phyloP scores from a whole-genome alignment of 2,888 invertebrate species.

The Noctua janthe region DNA sequence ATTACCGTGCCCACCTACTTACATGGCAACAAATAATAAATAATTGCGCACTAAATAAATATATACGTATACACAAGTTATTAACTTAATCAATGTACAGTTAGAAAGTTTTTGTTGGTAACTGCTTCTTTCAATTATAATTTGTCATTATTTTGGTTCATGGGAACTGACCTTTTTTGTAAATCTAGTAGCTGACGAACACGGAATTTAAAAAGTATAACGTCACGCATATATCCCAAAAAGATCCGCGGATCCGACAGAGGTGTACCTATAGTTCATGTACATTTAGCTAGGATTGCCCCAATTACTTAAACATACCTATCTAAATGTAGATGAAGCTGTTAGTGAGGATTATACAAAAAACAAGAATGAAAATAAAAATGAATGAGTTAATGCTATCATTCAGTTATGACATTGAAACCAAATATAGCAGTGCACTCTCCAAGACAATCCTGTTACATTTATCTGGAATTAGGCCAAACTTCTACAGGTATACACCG shows the following conservation, averaged over 20 bases:
- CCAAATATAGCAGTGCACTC: not conserved
- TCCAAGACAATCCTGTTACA: not conserved
- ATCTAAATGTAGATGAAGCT: too few species aligned
- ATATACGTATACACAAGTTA: constrained; percentile 63
- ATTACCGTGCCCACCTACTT: constrained; percentile 76
- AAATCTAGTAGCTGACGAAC: not conserved
- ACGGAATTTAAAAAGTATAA: not conserved
- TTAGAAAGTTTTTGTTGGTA: constrained; percentile 51
- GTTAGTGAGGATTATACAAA: not conserved
- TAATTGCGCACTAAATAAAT: constrained; percentile 76
- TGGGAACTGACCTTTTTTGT: constrained; percentile 43
- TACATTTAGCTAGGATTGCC: too few species aligned
- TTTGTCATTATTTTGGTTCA: constrained; percentile 39
- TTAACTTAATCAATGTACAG: constrained; percentile 62
- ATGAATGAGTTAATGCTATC: not conserved
- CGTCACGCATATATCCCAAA: not conserved
- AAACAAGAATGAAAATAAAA: not conserved
- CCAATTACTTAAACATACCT: too few species aligned
- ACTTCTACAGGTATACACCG: too few species aligned
- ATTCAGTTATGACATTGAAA: not conserved
- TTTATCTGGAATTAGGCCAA: not conserved
- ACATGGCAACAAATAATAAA: constrained; percentile 74
- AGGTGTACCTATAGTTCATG: not conserved
- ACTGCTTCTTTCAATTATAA: constrained; percentile 52
- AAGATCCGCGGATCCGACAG: not conserved